These are phyloP conservation scores for Podabrus alpinus DNA, from an alignment of 2,888 invertebrate species.

Conservation along the genomic window DNA sequence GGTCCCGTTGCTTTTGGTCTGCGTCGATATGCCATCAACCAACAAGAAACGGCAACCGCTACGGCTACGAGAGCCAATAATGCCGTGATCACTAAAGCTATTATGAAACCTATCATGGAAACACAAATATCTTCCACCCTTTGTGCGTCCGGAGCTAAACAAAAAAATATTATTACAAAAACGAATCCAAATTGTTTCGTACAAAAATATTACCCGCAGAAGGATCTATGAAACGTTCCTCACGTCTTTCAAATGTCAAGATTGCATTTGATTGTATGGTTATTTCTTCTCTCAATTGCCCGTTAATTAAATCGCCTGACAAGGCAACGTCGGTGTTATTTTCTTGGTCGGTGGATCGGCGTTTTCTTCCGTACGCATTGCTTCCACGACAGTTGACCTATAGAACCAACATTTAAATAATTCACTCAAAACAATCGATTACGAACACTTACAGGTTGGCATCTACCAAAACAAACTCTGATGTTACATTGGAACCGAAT, in stretches of 20 bases:
- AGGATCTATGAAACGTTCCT: conserved; percentile 77
- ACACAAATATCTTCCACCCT: conserved; percentile 87
- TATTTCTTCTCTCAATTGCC: conserved; percentile 89
- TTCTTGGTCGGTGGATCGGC: conserved; percentile 64
- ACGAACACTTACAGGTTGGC: conserved; percentile 78
- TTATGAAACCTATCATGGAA: conserved; percentile 90
- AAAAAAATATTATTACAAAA: neutral
- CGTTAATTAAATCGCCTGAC: conserved; percentile 65
- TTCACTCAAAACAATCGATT: neutral
- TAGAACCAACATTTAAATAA: conserved; percentile 27
- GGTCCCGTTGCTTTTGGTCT: conserved; percentile 87
- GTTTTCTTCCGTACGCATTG: conserved; percentile 86
- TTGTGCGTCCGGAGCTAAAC: conserved; percentile 60
- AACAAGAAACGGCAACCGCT: conserved; percentile 92
- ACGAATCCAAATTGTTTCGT: neutral
- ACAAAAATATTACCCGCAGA: conserved; percentile 66
- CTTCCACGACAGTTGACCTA: conserved; percentile 89
- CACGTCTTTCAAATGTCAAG: conserved; percentile 83
- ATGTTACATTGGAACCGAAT: conserved; percentile 95
- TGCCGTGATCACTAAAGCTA: conserved; percentile 89
- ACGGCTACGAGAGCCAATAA: conserved; percentile 90
- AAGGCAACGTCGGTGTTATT: conserved; percentile 65
- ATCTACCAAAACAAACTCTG: conserved; percentile 91
- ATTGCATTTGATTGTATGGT: conserved; percentile 92
- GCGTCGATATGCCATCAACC: conserved; percentile 91